A percentile compares a stretch with the other conserved stretches of the same genome.
Conservation (phyloP, 2,888 invertebrate genomes). For the Caprella mutica region DNA sequence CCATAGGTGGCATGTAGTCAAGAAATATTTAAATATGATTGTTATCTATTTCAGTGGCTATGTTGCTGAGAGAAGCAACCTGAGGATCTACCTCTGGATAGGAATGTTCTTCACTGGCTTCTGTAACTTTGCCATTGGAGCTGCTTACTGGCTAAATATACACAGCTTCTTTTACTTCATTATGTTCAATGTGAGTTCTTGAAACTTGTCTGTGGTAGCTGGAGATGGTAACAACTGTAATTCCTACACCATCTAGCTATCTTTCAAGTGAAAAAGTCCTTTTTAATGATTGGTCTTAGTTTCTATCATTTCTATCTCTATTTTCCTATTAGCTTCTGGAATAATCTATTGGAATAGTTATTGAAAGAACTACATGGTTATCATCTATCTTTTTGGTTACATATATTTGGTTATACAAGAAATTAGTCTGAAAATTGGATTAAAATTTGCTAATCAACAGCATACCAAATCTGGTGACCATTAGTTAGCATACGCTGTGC, state of each 20-base stretch:
- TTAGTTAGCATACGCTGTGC: too few species aligned
- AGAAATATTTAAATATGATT: conserved; percentile 6
- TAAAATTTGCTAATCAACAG: too few species aligned
- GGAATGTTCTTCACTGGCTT: conserved; percentile 84
- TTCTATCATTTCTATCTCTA: too few species aligned
- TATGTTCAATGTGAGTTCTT: conserved; percentile 58
- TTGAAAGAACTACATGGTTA: too few species aligned
- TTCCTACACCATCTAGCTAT: neutral
- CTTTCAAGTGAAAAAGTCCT: neutral
- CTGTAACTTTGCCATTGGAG: conserved; percentile 76
- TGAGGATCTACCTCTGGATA: conserved; percentile 75
- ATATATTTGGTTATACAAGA: too few species aligned
- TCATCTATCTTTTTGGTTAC: too few species aligned
- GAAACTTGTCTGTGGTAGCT: neutral
- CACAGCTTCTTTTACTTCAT: conserved; percentile 73
- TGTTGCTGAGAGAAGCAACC: conserved; percentile 78
- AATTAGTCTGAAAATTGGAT: too few species aligned
- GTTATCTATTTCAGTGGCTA: conserved; percentile 53
- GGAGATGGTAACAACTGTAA: neutral
- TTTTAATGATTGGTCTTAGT: neutral
- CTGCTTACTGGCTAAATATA: conserved; percentile 66
- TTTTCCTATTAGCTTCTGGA: too few species aligned
- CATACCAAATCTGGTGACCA: too few species aligned
- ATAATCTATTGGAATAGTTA: too few species aligned
- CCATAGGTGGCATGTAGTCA: neutral